phyloP scores from a whole-genome alignment of 2,888 invertebrate species.

The Dasypogon diadema region DNA sequence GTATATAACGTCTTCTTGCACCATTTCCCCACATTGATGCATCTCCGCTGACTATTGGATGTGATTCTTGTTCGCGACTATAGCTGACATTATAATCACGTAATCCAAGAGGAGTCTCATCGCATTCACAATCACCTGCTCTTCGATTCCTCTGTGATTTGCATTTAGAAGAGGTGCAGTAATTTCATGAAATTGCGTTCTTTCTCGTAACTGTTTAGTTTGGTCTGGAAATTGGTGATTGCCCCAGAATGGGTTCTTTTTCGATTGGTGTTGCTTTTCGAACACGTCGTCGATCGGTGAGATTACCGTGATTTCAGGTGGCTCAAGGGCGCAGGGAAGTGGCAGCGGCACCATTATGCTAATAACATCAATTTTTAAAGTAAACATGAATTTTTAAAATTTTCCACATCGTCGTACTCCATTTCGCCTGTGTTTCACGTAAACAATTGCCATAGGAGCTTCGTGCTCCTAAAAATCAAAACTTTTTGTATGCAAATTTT shows the following conservation, averaged over 20 bases:
- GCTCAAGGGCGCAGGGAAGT: not conserved
- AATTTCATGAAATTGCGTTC: constrained; percentile 6
- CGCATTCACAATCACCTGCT: not conserved
- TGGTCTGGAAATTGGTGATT: not conserved
- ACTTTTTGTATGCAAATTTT: not conserved
- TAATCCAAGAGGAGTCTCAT: not conserved
- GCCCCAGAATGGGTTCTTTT: not conserved
- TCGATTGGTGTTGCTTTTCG: not conserved
- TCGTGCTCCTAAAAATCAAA: not conserved
- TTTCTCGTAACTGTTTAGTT: not conserved
- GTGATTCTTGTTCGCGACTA: too few species aligned
- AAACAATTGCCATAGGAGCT: not conserved
- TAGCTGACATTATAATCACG: not conserved
- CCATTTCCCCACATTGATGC: not conserved
- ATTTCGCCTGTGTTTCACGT: not conserved
- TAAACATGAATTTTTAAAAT: not conserved
- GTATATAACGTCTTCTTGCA: not conserved
- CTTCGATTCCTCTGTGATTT: not conserved
- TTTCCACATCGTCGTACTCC: not conserved
- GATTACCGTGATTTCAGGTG: not conserved
- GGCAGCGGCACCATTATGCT: not conserved
- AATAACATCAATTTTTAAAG: not conserved
- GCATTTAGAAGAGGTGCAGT: constrained; percentile 4
- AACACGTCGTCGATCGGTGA: not conserved
- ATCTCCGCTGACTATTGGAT: too few species aligned